Base-by-base conservation (phyloP, 1,140 invertebrate species). In the Nasonia longicornis region DNA sequence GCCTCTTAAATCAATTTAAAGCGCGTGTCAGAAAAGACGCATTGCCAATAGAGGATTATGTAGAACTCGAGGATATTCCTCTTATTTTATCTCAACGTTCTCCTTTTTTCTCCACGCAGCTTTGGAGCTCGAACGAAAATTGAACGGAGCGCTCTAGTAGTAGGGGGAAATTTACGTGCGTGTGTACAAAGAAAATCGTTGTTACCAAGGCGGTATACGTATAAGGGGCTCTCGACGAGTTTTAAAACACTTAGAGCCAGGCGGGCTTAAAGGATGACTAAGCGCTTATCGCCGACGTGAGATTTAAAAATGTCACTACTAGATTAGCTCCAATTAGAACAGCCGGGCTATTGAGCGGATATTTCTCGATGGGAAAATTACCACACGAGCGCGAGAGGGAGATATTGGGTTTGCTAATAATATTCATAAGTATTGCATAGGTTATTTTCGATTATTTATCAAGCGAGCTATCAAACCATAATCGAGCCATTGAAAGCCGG, bases 101-200 rank as follows among this genome's bases (percentile, higher is more conserved):
- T n/a, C 26, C 6, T 58, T 58, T 58, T 58, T 58, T 48, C 16
- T 26, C 4, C 0, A 31, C 22, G 12, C 16, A 1, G 12, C 58
- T 70, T 64, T 42, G 4, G 14, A 63, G 48, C 20, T 31, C n/a
- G 26, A 73, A 16, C 29, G 71, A 70, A 58, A 76, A 77, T 81
- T 77, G 48, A 81, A 77, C 64, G 45, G 31, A 77, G 11, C 74
- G 22, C 20, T 58, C 52, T 52, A 12, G 35, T 35, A 35, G 12
- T 3, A 52, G 1, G 70, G 48, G 16, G 45, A n/a, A 58, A 70
- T 52, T 78, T 77, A 69, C 35, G 67, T 42, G 71, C 31, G 70
- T 48, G 16, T 38, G 22, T 29, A 77, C 64, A 75, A 81, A 76
- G 79, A 76, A 81, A 81, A 70, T 63, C 73, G 48, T 77, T 81